Percentiles rank a stretch among this genome's conserved stretches.
Conservation (phyloP, 2,888 invertebrate species). For the Callyntrura guangdongensis region DNA sequence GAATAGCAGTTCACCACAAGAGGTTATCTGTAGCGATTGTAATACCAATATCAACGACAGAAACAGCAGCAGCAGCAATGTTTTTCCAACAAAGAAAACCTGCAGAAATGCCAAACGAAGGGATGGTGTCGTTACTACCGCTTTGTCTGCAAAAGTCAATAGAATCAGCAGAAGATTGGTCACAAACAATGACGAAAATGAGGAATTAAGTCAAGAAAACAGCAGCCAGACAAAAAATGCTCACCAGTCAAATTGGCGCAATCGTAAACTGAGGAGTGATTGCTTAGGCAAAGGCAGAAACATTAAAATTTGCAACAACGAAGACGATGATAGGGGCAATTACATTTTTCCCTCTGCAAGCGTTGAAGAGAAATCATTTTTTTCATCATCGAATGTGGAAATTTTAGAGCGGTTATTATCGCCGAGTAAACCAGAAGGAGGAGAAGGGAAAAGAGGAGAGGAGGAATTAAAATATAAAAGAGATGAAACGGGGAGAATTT, state of each 20-base stretch:
- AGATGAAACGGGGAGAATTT: conserved; percentile 68
- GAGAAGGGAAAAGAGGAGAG: conserved; percentile 15
- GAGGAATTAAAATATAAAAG: conserved; percentile 33
- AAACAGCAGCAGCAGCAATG: not conserved
- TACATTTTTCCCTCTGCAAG: conserved; percentile 39
- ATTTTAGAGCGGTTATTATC: conserved; percentile 67
- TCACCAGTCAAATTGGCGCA: conserved; percentile 2
- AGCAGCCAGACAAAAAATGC: conserved; percentile 19
- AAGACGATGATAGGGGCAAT: conserved; percentile 38
- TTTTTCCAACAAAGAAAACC: conserved; percentile 6
- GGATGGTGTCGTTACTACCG: not conserved
- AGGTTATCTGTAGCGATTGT: conserved; percentile 46
- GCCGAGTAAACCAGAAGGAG: conserved; percentile 45
- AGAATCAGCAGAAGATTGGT: conserved; percentile 57
- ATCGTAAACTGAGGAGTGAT: conserved; percentile 54
- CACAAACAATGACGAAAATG: conserved; percentile 58
- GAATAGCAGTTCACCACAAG: conserved; percentile 54
- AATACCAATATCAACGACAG: not conserved
- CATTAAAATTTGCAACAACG: conserved; percentile 20
- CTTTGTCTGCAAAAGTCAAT: conserved; percentile 13
- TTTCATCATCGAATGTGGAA: conserved; percentile 39
- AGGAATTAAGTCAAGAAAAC: conserved; percentile 31
- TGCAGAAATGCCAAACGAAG: conserved; percentile 29
- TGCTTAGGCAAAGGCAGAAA: conserved; percentile 43
- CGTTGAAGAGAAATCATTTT: conserved; percentile 51